These are phyloP conservation scores for Spinus olivaceus DNA, from an alignment of 2,797 vertebrate species.

Conservation along the genomic window DNA sequence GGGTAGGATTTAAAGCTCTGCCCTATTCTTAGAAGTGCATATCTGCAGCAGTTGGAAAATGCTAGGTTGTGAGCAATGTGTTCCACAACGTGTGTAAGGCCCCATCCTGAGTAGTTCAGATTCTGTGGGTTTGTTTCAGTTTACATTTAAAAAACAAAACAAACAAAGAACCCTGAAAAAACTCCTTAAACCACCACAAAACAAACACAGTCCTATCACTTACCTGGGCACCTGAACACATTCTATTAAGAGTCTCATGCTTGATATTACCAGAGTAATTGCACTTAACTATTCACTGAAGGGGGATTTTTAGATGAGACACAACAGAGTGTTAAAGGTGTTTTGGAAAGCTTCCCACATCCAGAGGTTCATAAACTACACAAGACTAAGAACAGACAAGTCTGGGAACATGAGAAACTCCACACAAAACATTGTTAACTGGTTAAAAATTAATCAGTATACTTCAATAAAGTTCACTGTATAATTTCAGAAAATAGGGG, in stretches of 20 bases:
- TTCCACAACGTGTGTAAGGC: conserved; percentile 6
- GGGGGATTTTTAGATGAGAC: not conserved
- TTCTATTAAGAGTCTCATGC: not conserved
- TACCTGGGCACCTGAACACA: not conserved
- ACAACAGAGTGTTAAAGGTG: not conserved
- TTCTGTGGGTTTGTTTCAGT: not conserved
- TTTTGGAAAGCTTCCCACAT: not conserved
- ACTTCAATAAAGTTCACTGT: not conserved
- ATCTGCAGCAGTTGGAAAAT: conserved; percentile 66
- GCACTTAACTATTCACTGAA: not conserved
- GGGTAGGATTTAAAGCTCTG: conserved; percentile 48
- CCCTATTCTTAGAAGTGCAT: conserved; percentile 65
- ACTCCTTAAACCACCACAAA: not conserved
- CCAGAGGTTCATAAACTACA: not conserved
- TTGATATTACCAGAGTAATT: not conserved
- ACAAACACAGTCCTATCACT: not conserved
- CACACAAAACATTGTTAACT: not conserved
- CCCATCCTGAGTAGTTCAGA: not conserved
- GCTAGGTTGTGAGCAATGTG: conserved; percentile 16
- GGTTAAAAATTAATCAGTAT: not conserved
- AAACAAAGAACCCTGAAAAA: not conserved
- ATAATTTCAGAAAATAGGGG: not conserved
- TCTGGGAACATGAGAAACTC: not conserved
- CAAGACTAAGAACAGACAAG: not conserved
- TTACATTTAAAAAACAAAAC: not conserved